Evolutionary conservation across 2,797 vertebrate genomes (phyloP).

Genomic region (Sebastes paucispinis): DNA sequence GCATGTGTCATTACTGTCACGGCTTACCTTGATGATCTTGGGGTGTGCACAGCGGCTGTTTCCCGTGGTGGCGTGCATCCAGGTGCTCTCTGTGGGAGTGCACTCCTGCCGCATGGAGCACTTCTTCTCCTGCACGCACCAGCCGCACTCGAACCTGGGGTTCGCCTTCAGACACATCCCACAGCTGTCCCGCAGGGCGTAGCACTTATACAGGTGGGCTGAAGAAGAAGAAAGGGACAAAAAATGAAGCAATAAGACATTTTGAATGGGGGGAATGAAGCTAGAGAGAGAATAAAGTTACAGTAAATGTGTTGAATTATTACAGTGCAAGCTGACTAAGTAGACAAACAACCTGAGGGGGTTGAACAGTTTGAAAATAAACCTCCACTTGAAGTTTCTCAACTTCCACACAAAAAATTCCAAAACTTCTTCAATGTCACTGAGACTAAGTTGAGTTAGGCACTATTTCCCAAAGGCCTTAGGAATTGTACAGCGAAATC

Average conservation of each 20-base stretch:
- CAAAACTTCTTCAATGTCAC: slow-evolving; percentile 42
- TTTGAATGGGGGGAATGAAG: not conserved
- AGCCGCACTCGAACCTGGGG: slow-evolving; percentile 94
- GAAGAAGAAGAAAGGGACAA: slow-evolving; percentile 7
- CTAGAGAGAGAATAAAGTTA: not conserved
- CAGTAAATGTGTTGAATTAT: not conserved
- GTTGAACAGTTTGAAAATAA: not conserved
- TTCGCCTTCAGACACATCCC: slow-evolving; percentile 97
- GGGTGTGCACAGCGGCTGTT: slow-evolving; percentile 93
- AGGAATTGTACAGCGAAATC: slow-evolving; percentile 40
- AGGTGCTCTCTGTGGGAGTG: slow-evolving; percentile 72
- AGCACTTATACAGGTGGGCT: slow-evolving; percentile 98
- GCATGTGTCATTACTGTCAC: slow-evolving; percentile 79
- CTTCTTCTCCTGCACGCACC: slow-evolving; percentile 92
- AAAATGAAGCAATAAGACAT: not conserved
- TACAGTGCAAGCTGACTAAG: not conserved
- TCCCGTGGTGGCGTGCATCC: slow-evolving; percentile 93
- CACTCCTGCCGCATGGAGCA: slow-evolving; percentile 95
- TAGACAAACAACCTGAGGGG: slow-evolving; percentile 5
- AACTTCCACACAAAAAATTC: not conserved
- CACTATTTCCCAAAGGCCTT: slow-evolving; percentile 38
- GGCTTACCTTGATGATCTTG: slow-evolving; percentile 91
- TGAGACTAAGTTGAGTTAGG: slow-evolving; percentile 39
- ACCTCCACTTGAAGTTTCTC: not conserved
- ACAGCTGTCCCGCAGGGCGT: slow-evolving; percentile 92